Evolutionary conservation across 2,113 vertebrate genomes (phyloP).

Genomic region (Octodon degus): DNA sequence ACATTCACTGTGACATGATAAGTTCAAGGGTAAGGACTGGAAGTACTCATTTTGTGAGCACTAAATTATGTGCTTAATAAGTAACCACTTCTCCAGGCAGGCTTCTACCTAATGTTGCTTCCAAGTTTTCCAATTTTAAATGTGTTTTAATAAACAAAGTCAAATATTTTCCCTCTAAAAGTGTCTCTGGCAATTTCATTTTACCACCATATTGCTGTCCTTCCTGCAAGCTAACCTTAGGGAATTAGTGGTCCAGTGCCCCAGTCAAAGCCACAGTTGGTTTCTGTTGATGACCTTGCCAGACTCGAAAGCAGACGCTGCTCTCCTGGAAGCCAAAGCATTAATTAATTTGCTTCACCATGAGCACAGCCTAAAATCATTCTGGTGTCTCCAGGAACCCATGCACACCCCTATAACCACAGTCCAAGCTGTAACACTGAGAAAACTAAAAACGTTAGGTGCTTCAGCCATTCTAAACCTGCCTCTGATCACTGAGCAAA

Average conservation of each 20-base stretch:
- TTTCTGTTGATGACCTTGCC: not conserved
- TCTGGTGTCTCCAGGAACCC: not conserved
- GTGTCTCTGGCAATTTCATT: not conserved
- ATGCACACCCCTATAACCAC: rapidly evolving
- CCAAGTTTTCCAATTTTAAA: not conserved
- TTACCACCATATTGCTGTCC: not conserved
- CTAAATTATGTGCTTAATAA: slow-evolving; percentile 31
- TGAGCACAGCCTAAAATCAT: not conserved
- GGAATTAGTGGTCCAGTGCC: not conserved
- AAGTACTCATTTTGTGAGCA: not conserved
- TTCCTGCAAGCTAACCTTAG: not conserved
- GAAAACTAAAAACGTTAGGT: not conserved
- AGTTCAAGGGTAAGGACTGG: not conserved
- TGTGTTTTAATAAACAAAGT: not conserved
- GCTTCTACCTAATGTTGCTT: not conserved
- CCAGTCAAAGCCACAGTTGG: not conserved
- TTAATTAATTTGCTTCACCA: not conserved
- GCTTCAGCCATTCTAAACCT: not conserved
- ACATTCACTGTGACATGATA: not conserved
- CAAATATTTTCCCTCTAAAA: not conserved
- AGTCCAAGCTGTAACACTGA: not conserved
- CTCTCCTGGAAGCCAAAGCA: not conserved
- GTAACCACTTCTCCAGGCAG: not conserved
- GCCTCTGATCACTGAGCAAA: not conserved
- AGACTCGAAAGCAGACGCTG: not conserved